Evolutionary conservation across 2,888 invertebrate genomes (phyloP).

Genomic region (Drosophila meridionalis): DNA sequence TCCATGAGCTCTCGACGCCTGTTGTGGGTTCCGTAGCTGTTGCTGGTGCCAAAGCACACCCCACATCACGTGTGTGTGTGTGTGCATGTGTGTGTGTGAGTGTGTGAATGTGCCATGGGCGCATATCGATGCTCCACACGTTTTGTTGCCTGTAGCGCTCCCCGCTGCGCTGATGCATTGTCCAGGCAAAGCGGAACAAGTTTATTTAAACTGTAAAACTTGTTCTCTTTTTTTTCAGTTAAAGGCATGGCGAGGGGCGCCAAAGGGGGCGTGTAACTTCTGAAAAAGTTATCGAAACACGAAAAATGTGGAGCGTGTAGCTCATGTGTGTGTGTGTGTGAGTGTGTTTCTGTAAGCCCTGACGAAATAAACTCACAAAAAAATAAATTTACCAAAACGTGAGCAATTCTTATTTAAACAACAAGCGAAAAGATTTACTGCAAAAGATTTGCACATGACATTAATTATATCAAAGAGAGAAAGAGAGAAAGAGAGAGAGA

Average conservation of each 20-base stretch:
- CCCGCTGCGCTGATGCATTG: slow-evolving; percentile 61
- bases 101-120: slow-evolving; percentile 55
- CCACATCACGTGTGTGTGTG: not conserved
- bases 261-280: slow-evolving; percentile 32
- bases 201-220: slow-evolving; percentile 78
- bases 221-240: slow-evolving; percentile 49
- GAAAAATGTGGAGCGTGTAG: slow-evolving; percentile 58
- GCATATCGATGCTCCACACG: slow-evolving; percentile 74
- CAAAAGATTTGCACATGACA: slow-evolving; percentile 29
- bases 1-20: slow-evolving; percentile 56
- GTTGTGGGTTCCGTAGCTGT: slow-evolving; percentile 41
- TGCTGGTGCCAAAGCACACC: slow-evolving; percentile 11
- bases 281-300: slow-evolving; percentile 70
- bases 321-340: not conserved
- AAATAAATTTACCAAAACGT: slow-evolving; percentile 27
- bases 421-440: slow-evolving; percentile 28
- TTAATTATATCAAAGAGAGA: slow-evolving; percentile 14
- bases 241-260: not conserved
- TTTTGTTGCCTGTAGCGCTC: slow-evolving; percentile 36
- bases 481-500: not conserved
- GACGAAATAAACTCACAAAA: slow-evolving; percentile 40
- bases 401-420: slow-evolving; percentile 29
- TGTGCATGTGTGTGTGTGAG: slow-evolving; percentile 1
- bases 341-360: slow-evolving; percentile 11
- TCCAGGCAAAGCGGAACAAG: slow-evolving; percentile 71